Base-by-base conservation (phyloP, 2,797 vertebrate species). In the Sarcophilus harrisii region DNA sequence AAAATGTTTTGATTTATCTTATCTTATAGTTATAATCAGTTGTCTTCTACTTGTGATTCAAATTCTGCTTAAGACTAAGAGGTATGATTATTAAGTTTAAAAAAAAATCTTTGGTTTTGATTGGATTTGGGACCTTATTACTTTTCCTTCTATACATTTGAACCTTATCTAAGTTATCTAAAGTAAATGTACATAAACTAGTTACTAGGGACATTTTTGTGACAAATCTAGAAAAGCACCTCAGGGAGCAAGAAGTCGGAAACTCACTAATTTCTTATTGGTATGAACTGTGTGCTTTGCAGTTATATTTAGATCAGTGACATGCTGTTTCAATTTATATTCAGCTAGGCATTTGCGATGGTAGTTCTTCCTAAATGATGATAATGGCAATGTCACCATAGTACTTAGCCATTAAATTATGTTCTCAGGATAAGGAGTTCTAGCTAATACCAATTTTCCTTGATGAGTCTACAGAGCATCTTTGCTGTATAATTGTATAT, bases 401-500 rank as follows among this genome's bases (percentile, higher is more conserved):
- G 66, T 45, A 81, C n/a, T 81, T 81, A 81, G n/a, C n/a, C 38
- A 52, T 91, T 93, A 12, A 16, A 66, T 21, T 87, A 1, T 57
- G 14, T 93, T 95, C 95, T 95, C 16, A 93, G 90, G 81, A 91
- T 92, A 94, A 32, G 90, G 32, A n/a, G 93, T 90, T 81, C 90
- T 92, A 92, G 55, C 28, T 89, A 58, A 95, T 89, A 81, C 12
- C 94, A 93, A 58, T 93, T 28, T 54, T 91, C 24, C 8, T 93
- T 92, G 49, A 81, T 55, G 57, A 93, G 90, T 93, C 58, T 90
- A 91, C 12, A 45, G 66, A 81, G 18, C 60, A 91, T 73, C 5
- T 93, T 94, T 94, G 90, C 38, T 95, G 24, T 28, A n/a, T 93
- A 32, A 55, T 55, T 92, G 13, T 62, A 62, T 62, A 62, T 62